Conservation (phyloP, 2,797 vertebrate genomes). For the Chiloscyllium punctatum region DNA sequence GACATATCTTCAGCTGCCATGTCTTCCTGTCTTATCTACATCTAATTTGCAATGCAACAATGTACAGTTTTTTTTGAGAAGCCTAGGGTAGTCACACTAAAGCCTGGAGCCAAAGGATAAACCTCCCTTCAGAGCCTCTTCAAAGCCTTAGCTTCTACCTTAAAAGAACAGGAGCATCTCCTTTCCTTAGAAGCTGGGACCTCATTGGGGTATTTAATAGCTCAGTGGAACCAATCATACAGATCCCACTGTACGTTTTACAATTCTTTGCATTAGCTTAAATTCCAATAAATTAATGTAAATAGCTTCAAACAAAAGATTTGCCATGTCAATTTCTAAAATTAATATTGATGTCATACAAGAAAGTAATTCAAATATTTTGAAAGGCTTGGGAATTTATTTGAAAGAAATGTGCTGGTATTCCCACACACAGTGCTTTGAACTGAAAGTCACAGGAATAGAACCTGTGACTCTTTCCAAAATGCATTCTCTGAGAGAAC, state of each 20-base stretch:
- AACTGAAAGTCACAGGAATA: neutral
- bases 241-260: neutral
- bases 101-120: constrained; percentile 12
- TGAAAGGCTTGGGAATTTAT: neutral
- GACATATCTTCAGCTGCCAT: neutral
- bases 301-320: neutral
- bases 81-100: neutral
- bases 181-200: neutral
- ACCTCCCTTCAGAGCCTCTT: neutral
- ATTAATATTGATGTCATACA: neutral
- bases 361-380: neutral
- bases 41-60: constrained; percentile 3
- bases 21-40: constrained; percentile 25
- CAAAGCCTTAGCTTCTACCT: constrained; percentile 23
- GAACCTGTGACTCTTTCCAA: neutral
- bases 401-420: neutral
- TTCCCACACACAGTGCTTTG: neutral
- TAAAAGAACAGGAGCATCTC: neutral
- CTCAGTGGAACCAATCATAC: neutral
- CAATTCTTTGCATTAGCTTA: constrained; percentile 16
- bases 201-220: neutral
- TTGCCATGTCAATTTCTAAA: neutral
- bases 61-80: neutral
- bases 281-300: neutral
- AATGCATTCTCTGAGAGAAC: neutral